Percentiles rank a stretch among this genome's conserved stretches.
These are phyloP conservation scores for Anguilla marmorata DNA, from an alignment of 2,797 vertebrate species.

Conservation along the genomic window DNA sequence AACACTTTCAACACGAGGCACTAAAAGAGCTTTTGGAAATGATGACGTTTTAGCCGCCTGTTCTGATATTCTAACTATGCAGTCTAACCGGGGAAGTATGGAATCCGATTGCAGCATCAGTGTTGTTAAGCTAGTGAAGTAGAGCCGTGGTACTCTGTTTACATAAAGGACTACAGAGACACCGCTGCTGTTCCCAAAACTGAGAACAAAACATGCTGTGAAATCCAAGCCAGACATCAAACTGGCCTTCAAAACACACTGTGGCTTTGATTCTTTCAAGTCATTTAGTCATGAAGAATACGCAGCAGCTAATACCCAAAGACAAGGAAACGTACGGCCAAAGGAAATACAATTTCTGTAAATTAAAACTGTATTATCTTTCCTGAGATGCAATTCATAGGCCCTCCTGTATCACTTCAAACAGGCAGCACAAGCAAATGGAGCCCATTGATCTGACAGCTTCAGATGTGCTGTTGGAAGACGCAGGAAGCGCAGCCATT, in stretches of 20 bases:
- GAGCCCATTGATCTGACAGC: constrained; percentile 30
- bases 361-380: neutral
- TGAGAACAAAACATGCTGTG: constrained; percentile 6
- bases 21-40: constrained; percentile 1
- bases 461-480: constrained; percentile 34
- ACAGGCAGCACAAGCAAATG: constrained; percentile 33
- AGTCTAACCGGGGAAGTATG: constrained; percentile 11
- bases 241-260: neutral
- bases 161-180: neutral
- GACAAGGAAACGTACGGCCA: neutral
- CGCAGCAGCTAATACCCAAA: neutral
- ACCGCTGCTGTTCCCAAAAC: constrained; percentile 12
- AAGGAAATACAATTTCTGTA: neutral
- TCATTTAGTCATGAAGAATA: constrained; percentile 13
- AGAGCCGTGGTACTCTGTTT: neutral
- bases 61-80: neutral
- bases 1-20: neutral
- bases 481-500: constrained; percentile 56
- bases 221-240: constrained; percentile 13
- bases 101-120: neutral
- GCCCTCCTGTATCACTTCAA: neutral
- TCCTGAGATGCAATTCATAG: neutral
- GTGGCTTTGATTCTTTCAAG: neutral
- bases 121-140: neutral
- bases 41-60: neutral